Percentiles rank a stretch among this genome's conserved stretches.
phyloP scores from a whole-genome alignment of 2,797 vertebrate species.

The Cacajao melanocephalus region DNA sequence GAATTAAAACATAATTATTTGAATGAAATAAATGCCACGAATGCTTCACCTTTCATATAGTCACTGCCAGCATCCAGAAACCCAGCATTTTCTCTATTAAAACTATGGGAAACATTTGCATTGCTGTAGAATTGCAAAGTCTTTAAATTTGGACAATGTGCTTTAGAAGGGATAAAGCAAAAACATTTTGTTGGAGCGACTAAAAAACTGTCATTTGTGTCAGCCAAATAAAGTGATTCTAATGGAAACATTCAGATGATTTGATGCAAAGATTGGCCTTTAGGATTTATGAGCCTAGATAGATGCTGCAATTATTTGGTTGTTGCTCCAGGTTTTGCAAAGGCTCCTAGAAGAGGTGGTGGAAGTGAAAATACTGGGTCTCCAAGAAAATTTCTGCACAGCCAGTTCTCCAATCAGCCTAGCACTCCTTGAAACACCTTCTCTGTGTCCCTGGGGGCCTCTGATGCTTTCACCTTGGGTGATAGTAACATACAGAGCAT shows the following conservation, averaged over 20 bases:
- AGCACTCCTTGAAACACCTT: background rate
- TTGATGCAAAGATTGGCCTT: background rate
- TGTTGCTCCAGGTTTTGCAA: conserved; percentile 4
- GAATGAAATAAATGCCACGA: conserved; percentile 57
- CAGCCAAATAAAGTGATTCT: background rate
- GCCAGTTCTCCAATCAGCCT: background rate
- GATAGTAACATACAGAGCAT: background rate
- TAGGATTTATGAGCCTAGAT: background rate
- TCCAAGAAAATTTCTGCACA: conserved; percentile 21
- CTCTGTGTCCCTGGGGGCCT: background rate
- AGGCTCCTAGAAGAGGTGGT: background rate
- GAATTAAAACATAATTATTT: conserved; percentile 47
- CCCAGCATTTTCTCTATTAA: conserved; percentile 61
- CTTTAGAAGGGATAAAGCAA: conserved; percentile 57
- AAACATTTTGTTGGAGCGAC: background rate
- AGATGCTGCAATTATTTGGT: background rate
- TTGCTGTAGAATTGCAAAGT: conserved; percentile 5
- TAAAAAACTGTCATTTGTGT: conserved; percentile 39
- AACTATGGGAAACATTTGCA: conserved; percentile 36
- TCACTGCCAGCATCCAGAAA: conserved; percentile 53
- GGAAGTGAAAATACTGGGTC: conserved; percentile 15
- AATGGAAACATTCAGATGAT: background rate
- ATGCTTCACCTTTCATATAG: conserved; percentile 43
- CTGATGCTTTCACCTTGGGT: background rate
- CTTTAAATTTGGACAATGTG: conserved; percentile 21